These are phyloP conservation scores for Eciton burchellii DNA, from an alignment of 1,140 invertebrate species.

Conservation along the genomic window DNA sequence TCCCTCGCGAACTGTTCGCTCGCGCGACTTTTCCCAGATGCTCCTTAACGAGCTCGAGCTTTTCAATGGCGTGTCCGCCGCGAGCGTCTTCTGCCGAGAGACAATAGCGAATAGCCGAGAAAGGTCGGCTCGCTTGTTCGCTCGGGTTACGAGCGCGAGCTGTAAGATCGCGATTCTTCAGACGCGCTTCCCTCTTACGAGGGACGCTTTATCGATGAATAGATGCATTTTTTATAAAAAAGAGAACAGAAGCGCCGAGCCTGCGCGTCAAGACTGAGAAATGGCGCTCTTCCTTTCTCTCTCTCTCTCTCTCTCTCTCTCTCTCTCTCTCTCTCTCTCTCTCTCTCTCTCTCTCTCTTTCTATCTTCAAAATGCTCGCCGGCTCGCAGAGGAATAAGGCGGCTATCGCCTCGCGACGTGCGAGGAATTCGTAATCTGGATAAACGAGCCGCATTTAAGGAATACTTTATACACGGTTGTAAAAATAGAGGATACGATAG, in stretches of 20 bases:
- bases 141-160: background rate
- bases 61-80: conserved; percentile 16
- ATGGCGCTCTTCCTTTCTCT: no score
- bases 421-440: background rate
- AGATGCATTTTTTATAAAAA: background rate
- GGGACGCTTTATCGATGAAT: conserved; percentile 23
- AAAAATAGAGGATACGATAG: background rate
- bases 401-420: background rate
- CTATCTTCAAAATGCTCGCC: background rate
- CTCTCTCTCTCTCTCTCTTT: no score
- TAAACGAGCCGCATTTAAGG: background rate
- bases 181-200: background rate
- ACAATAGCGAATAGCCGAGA: conserved; percentile 32
- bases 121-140: conserved; percentile 3
- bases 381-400: no score
- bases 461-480: background rate
- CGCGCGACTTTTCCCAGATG: conserved; percentile 14
- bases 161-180: conserved; percentile 3
- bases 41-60: conserved; percentile 26
- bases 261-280: background rate
- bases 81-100: conserved; percentile 15
- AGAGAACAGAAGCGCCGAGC: background rate
- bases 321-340: no score
- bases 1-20: background rate
- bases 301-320: no score